phyloP scores from a whole-genome alignment of 2,888 invertebrate species.

The Rhamphomyia laevipes region DNA sequence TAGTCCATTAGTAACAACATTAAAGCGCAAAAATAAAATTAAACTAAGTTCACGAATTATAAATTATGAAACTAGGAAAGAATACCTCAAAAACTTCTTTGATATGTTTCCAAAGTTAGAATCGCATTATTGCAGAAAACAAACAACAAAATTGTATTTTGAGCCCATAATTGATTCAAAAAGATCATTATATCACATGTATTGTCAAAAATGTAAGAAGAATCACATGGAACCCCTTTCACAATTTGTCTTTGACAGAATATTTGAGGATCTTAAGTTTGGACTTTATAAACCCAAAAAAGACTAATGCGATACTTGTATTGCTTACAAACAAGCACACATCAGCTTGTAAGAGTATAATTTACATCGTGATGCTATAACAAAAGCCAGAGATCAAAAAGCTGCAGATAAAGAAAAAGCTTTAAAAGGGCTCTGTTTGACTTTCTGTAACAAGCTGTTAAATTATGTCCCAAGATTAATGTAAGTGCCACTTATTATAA shows the following conservation, averaged over 20 bases:
- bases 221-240: neutral
- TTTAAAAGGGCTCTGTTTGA: neutral
- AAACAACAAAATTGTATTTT: conserved; percentile 5
- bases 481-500: conserved; percentile 4
- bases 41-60: too few relatives aligned
- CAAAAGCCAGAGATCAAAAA: conserved; percentile 4
- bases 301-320: too few relatives aligned
- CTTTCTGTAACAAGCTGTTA: conserved; percentile 8
- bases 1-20: too few relatives aligned
- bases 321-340: neutral
- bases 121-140: conserved; percentile 6
- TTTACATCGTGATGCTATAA: conserved; percentile 1
- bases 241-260: neutral
- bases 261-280: neutral
- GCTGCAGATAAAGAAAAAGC: conserved; percentile 4
- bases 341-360: neutral
- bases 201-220: neutral
- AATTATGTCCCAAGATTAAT: conserved; percentile 5
- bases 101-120: conserved; percentile 6
- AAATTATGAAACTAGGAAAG: too few relatives aligned
- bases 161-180: conserved; percentile 2
- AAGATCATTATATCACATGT: conserved; percentile 3
- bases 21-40: too few relatives aligned
- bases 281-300: too few relatives aligned
- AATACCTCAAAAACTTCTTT: conserved; percentile 3